phyloP scores from a whole-genome alignment of 1,140 invertebrate species.

The Antheraea mylitta region DNA sequence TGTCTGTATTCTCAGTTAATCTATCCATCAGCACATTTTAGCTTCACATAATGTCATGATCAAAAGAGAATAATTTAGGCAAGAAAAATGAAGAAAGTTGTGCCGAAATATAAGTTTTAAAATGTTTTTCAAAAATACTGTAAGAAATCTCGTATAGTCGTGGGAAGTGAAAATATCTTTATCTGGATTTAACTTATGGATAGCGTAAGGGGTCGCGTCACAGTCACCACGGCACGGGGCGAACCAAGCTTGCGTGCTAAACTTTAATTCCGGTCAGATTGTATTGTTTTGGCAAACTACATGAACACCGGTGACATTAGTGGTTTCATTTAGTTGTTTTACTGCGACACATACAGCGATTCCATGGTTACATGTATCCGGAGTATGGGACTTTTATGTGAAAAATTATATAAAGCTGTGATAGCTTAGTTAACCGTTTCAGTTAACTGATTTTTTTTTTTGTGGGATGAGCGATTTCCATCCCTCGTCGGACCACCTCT shows the following conservation, averaged over 20 bases:
- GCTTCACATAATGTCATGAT: no score
- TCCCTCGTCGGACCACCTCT: no score
- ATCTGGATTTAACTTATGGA: not conserved
- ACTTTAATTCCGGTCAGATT: constrained; percentile 24
- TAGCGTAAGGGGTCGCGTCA: not conserved
- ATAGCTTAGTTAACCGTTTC: no score
- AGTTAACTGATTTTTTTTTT: no score
- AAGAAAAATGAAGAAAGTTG: no score
- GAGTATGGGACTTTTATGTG: not conserved
- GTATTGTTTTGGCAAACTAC: constrained; percentile 26
- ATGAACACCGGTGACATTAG: constrained; percentile 21
- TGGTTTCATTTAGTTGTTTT: constrained; percentile 23
- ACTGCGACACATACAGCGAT: constrained; percentile 1
- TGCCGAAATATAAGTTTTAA: not conserved
- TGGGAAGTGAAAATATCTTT: not conserved
- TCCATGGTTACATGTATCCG: not conserved
- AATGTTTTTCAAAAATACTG: not conserved
- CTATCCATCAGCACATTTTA: no score
- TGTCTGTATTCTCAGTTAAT: no score
- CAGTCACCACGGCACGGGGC: not conserved
- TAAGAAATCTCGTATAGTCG: not conserved
- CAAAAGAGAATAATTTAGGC: no score
- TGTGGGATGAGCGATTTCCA: no score
- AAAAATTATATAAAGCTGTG: no score
- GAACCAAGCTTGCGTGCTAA: constrained; percentile 19